phyloP scores from a whole-genome alignment of 2,888 invertebrate species.

The Acholoe squamosa region DNA sequence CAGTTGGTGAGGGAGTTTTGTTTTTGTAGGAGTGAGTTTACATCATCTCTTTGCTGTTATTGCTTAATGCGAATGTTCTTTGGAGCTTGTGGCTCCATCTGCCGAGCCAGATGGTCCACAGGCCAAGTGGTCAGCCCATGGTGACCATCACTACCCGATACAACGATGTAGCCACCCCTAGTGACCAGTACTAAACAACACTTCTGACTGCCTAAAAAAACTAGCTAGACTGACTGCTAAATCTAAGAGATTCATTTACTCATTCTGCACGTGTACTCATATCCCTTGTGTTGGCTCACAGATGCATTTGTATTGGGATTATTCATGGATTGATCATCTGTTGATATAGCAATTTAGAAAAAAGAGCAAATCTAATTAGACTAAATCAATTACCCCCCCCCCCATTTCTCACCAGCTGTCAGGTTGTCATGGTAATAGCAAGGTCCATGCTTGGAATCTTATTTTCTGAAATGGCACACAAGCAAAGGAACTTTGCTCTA shows the following conservation, averaged over 20 bases:
- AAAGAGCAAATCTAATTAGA: neutral
- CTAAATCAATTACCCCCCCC: neutral
- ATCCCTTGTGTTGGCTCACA: neutral
- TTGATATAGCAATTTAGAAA: neutral
- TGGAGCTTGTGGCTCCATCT: constrained; percentile 41
- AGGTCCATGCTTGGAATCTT: neutral
- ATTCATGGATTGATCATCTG: neutral
- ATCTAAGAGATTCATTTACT: too few relatives aligned
- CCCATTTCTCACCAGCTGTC: neutral
- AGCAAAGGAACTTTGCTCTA: too few relatives aligned
- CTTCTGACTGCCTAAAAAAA: neutral
- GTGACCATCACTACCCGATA: neutral
- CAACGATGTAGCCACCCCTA: neutral
- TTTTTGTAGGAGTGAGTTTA: neutral
- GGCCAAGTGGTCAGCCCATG: constrained; percentile 18
- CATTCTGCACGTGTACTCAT: too few relatives aligned
- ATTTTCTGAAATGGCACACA: neutral
- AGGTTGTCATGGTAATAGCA: constrained; percentile 7
- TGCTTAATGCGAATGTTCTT: constrained; percentile 34
- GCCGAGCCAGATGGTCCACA: constrained; percentile 32
- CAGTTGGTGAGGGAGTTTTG: neutral
- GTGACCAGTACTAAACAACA: neutral
- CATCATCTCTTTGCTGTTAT: constrained; percentile 21
- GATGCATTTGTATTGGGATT: neutral
- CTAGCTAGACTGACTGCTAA: too few relatives aligned